These are phyloP conservation scores for Crotalus helleri DNA, from an alignment of 2,113 vertebrate species.

Conservation along the genomic window DNA sequence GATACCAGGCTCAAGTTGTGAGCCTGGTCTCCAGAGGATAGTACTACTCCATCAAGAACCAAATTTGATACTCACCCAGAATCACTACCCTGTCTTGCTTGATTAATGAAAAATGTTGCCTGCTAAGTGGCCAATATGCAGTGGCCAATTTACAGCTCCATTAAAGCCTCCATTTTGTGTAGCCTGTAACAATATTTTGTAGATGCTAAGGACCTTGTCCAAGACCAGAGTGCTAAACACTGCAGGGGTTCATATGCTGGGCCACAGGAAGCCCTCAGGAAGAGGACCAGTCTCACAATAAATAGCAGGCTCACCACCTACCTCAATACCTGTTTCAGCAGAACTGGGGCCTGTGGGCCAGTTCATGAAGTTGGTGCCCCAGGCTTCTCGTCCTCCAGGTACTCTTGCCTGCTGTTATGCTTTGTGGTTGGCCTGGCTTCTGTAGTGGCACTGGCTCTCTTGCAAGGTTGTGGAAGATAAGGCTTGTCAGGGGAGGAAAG, in stretches of 20 bases:
- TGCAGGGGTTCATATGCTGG: neutral
- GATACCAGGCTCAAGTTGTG: neutral
- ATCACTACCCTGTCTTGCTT: neutral
- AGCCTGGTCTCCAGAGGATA: neutral
- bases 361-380: neutral
- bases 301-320: neutral
- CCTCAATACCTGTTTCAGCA: neutral
- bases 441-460: neutral
- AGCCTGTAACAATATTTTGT: neutral
- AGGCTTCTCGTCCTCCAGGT: neutral
- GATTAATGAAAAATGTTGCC: neutral
- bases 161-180: neutral
- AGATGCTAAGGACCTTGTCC: neutral
- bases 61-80: neutral
- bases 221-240: neutral
- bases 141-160: neutral
- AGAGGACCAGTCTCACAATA: neutral
- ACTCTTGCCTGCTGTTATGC: neutral
- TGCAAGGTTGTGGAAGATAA: neutral
- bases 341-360: neutral
- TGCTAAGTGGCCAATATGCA: neutral
- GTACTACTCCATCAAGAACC: neutral
- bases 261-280: neutral
- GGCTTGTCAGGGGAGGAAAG: neutral
- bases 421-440: neutral